Evolutionary conservation across 1,140 invertebrate species (phyloP).

Genomic region (Zaprionus capensis): DNA sequence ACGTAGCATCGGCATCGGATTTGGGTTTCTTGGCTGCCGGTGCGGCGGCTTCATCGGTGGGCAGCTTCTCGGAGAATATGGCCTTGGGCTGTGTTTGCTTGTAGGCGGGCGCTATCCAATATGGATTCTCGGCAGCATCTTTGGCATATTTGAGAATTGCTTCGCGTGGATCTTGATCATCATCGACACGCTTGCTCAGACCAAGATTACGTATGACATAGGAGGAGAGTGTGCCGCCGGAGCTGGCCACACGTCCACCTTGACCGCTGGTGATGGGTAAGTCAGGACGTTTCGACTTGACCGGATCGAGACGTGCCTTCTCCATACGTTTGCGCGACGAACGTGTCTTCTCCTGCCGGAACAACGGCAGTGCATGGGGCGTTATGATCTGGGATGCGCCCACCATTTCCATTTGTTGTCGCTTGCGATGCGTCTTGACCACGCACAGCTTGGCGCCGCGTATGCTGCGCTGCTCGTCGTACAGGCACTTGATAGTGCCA

Average conservation of each 20-base stretch:
- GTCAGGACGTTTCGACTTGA: constrained; percentile 97
- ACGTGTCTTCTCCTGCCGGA: constrained; percentile 95
- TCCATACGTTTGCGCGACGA: constrained; percentile 96
- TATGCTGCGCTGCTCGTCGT: constrained; percentile 93
- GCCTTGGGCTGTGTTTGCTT: constrained; percentile 92
- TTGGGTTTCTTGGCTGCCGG: constrained; percentile 61
- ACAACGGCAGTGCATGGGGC: constrained; percentile 97
- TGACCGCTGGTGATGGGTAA: constrained; percentile 95
- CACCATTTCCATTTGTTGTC: constrained; percentile 93
- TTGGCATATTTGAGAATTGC: constrained; percentile 99
- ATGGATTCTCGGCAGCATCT: constrained; percentile 98
- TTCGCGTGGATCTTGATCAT: constrained; percentile 98
- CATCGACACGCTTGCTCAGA: constrained; percentile 95
- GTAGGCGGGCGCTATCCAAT: constrained; percentile 97
- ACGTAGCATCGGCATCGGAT: constrained; percentile 47
- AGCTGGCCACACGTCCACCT: constrained; percentile 96
- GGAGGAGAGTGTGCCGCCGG: constrained; percentile 97
- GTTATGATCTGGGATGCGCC: constrained; percentile 98
- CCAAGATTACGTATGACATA: constrained; percentile 98
- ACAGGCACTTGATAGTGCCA: constrained; percentile 95
- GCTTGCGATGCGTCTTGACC: constrained; percentile 91
- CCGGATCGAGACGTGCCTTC: constrained; percentile 95
- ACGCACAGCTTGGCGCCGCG: constrained; percentile 96
- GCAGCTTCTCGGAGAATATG: constrained; percentile 86
- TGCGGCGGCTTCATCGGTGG: constrained; percentile 35